Percentiles rank a stretch among this genome's conserved stretches.
Conservation (phyloP, 2,113 vertebrate genomes). For the Sclerurus mexicanus region DNA sequence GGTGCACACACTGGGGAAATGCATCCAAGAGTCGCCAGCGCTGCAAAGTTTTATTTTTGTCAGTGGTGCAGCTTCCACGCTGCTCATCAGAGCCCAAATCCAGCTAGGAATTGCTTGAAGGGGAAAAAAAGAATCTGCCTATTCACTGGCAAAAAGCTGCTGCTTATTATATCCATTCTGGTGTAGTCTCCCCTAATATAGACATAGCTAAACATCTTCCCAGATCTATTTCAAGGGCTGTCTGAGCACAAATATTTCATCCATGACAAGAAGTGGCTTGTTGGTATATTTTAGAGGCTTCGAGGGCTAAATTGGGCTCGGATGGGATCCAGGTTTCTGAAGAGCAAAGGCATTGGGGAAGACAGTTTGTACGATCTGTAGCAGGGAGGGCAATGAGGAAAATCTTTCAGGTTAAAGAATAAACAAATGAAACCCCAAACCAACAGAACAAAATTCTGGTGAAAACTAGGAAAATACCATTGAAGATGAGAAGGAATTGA, state of each 20-base stretch:
- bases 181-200: neutral
- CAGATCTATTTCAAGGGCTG: constrained; percentile 57
- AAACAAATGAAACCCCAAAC: neutral
- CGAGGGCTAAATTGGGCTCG: constrained; percentile 36
- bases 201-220: constrained; percentile 30
- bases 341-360: neutral
- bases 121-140: neutral
- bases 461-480: neutral
- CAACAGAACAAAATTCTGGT: neutral
- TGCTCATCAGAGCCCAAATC: neutral
- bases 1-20: fast-evolving
- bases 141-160: neutral
- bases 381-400: neutral
- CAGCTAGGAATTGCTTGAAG: neutral
- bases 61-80: neutral
- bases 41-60: neutral
- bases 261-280: constrained; percentile 29
- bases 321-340: neutral
- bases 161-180: constrained; percentile 32
- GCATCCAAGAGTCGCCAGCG: neutral
- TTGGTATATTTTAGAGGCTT: constrained; percentile 11
- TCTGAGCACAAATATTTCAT: constrained; percentile 20
- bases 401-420: neutral
- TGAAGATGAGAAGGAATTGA: neutral
- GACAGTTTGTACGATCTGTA: neutral